These are phyloP conservation scores for Echeneis naucrates DNA, from an alignment of 2,797 vertebrate species.

Conservation along the genomic window DNA sequence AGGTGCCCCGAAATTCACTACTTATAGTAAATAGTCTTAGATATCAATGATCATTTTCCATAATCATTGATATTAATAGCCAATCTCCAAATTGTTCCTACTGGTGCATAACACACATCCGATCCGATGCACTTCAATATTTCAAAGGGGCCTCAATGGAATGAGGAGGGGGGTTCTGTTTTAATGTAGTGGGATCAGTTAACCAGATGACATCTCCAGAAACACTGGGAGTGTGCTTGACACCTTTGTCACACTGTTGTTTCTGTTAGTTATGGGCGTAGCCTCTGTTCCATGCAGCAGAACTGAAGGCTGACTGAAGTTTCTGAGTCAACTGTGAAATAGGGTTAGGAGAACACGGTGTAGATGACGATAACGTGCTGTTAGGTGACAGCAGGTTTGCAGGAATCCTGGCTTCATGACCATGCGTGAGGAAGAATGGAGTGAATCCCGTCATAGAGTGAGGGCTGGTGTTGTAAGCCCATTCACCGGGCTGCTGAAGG, in stretches of 20 bases:
- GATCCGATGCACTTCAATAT: conserved; percentile 37
- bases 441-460: conserved; percentile 36
- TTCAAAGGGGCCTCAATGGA: conserved; percentile 50
- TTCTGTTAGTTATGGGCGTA: conserved; percentile 18
- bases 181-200: conserved; percentile 38
- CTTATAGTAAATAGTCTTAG: too few relatives aligned
- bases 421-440: conserved; percentile 34
- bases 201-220: conserved; percentile 40
- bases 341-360: conserved; percentile 7
- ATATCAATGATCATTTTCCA: too few relatives aligned
- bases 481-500: too few relatives aligned
- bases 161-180: conserved; percentile 34
- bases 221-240: conserved; percentile 29
- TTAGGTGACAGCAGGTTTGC: conserved; percentile 6
- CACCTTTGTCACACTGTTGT: not conserved
- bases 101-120: too few relatives aligned
- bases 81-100: too few relatives aligned
- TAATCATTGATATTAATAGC: too few relatives aligned
- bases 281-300: conserved; percentile 28
- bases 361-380: conserved; percentile 8
- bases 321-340: conserved; percentile 21
- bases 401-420: conserved; percentile 28
- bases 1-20: too few relatives aligned
- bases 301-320: not conserved
- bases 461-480: not conserved